Conservation (phyloP, 2,888 invertebrate species). For the Lochmaea crataegi region DNA sequence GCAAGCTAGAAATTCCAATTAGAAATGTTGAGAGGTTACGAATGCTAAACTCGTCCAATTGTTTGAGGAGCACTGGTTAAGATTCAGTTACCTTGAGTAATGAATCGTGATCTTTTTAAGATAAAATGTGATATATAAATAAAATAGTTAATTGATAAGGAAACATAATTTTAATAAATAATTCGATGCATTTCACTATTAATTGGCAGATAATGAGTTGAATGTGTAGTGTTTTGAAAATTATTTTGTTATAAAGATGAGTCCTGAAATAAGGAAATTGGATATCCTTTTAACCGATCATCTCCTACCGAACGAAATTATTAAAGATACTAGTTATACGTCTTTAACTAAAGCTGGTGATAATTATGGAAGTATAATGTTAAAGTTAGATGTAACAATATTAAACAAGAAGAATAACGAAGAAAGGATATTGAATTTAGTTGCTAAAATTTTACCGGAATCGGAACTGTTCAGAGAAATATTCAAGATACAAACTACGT, state of each 20-base stretch:
- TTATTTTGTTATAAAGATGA: background rate
- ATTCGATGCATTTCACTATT: too few relatives aligned
- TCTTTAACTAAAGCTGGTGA: conserved; percentile 25
- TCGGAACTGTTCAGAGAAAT: conserved; percentile 55
- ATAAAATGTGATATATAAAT: too few relatives aligned
- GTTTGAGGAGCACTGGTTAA: too few relatives aligned
- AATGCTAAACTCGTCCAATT: too few relatives aligned
- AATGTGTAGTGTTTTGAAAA: background rate
- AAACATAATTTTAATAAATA: too few relatives aligned
- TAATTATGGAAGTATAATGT: conserved; percentile 35
- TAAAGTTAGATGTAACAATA: conserved; percentile 27
- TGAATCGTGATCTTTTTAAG: too few relatives aligned
- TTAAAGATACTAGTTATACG: background rate
- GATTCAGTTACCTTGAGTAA: too few relatives aligned
- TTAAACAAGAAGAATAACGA: background rate
- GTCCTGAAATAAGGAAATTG: background rate
- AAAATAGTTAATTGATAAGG: too few relatives aligned
- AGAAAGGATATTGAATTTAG: conserved; percentile 19
- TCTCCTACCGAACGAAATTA: background rate
- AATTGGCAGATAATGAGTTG: background rate
- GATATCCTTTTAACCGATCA: background rate
- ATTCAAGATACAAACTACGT: conserved; percentile 67
- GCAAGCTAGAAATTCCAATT: too few relatives aligned
- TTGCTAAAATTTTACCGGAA: conserved; percentile 40
- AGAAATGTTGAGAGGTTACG: too few relatives aligned